A percentile compares a stretch with the other conserved stretches of the same genome.
phyloP scores from a whole-genome alignment of 2,797 vertebrate genomes.

The Loris lydekkerianus region DNA sequence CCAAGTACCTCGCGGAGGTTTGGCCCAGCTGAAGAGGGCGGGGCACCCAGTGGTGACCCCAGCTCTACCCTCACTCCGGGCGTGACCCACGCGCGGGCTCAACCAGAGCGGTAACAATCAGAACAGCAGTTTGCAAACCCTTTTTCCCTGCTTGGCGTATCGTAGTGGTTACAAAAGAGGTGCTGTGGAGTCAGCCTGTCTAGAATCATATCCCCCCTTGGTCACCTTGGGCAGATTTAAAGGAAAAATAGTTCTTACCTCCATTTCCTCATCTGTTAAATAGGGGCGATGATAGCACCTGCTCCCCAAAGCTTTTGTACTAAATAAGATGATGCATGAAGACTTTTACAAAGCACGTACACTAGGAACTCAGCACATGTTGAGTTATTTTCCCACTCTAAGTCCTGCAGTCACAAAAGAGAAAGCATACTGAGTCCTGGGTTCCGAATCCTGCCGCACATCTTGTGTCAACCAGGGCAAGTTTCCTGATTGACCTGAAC shows the following conservation, averaged over 20 bases:
- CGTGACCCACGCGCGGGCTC: slow-evolving; percentile 62
- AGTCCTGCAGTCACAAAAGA: not conserved
- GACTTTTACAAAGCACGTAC: not conserved
- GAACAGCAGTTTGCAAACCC: slow-evolving; percentile 42
- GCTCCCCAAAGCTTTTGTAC: not conserved
- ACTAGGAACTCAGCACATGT: not conserved
- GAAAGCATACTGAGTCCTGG: not conserved
- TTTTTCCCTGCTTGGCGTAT: slow-evolving; percentile 6
- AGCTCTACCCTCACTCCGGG: slow-evolving; percentile 41
- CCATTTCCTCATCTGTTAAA: not conserved
- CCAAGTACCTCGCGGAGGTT: not conserved
- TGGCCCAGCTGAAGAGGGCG: not conserved
- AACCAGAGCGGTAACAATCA: not conserved
- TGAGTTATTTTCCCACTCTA: not conserved
- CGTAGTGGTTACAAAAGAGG: not conserved
- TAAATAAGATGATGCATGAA: not conserved
- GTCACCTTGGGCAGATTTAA: not conserved
- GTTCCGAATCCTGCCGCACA: not conserved
- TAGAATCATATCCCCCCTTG: not conserved
- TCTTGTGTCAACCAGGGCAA: not conserved
- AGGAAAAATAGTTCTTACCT: not conserved
- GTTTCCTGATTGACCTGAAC: not conserved
- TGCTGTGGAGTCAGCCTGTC: not conserved
- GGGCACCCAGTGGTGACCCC: slow-evolving; percentile 1
- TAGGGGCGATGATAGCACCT: not conserved